Evolutionary conservation across 1,140 invertebrate species (phyloP).

Genomic region (Cydia amplana): DNA sequence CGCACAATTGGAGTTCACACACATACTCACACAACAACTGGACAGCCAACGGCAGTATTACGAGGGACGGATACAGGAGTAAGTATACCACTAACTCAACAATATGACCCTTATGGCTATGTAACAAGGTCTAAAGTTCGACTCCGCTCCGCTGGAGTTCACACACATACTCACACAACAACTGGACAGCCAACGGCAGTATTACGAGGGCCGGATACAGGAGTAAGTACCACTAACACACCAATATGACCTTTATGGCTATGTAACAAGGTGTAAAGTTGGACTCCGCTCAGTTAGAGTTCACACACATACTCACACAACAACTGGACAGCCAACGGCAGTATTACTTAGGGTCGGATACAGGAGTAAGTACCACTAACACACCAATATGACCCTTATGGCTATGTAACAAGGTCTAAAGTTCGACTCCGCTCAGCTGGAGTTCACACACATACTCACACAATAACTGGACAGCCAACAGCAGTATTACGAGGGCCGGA

Average conservation of each 20-base stretch:
- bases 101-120: neutral
- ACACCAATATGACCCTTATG: too few species aligned
- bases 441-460: slow-evolving; percentile 82
- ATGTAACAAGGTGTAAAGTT: slow-evolving; percentile 83
- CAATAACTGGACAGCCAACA: slow-evolving; percentile 82
- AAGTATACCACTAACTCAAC: neutral
- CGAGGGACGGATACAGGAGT: slow-evolving; percentile 76
- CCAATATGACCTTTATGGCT: neutral
- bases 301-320: slow-evolving; percentile 97
- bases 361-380: too few species aligned
- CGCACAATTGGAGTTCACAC: too few species aligned
- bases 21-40: too few species aligned
- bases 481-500: slow-evolving; percentile 74
- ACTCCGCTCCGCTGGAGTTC: slow-evolving; percentile 96
- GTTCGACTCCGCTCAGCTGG: slow-evolving; percentile 94
- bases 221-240: slow-evolving; percentile 53
- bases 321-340: slow-evolving; percentile 99
- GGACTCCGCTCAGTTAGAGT: slow-evolving; percentile 96
- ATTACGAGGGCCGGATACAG: slow-evolving; percentile 92
- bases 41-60: too few species aligned
- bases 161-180: slow-evolving; percentile 98
- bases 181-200: slow-evolving; percentile 95
- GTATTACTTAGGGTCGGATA: slow-evolving; percentile 89
- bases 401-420: too few species aligned
- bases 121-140: slow-evolving; percentile 80